These are phyloP conservation scores for Rhombomys opimus DNA, from an alignment of 2,113 vertebrate genomes.

Conservation along the genomic window DNA sequence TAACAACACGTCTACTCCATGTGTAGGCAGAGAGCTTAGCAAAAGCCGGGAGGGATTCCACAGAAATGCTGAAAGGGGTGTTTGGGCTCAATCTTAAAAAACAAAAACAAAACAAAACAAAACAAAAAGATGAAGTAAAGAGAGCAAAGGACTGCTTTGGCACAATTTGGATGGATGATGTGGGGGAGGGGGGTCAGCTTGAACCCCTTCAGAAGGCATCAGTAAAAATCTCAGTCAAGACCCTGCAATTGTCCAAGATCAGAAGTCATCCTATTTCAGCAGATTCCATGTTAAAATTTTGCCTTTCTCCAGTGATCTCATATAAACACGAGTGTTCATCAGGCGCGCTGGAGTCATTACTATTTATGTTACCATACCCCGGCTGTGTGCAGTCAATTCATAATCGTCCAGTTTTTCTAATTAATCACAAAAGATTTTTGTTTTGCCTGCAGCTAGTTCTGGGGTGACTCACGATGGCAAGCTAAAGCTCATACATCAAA, in stretches of 20 bases:
- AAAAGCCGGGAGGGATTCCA: background rate
- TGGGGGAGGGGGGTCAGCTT: conserved; percentile 64
- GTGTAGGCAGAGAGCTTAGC: background rate
- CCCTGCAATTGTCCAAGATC: conserved; percentile 81
- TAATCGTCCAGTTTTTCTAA: conserved; percentile 96
- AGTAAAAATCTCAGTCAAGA: conserved; percentile 78
- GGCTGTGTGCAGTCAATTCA: conserved; percentile 91
- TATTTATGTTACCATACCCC: conserved; percentile 91
- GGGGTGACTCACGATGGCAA: conserved; percentile 92
- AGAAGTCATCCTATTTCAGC: conserved; percentile 85
- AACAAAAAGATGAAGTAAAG: background rate
- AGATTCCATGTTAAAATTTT: conserved; percentile 84
- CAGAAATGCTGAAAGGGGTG: background rate
- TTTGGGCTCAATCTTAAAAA: background rate
- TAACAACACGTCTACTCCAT: background rate
- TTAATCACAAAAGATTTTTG: conserved; percentile 97
- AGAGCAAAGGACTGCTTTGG: background rate
- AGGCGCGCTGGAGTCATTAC: conserved; percentile 89
- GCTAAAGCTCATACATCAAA: conserved; percentile 93
- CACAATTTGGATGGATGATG: conserved; percentile 55
- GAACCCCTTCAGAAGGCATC: conserved; percentile 81
- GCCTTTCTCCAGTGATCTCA: conserved; percentile 83
- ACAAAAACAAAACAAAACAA: background rate
- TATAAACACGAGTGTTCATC: conserved; percentile 84
- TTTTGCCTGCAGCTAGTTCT: conserved; percentile 93